A percentile compares a stretch with the other conserved stretches of the same genome.
Evolutionary conservation across 2,113 vertebrate genomes (phyloP).

Genomic region (Megaleporinus macrocephalus): DNA sequence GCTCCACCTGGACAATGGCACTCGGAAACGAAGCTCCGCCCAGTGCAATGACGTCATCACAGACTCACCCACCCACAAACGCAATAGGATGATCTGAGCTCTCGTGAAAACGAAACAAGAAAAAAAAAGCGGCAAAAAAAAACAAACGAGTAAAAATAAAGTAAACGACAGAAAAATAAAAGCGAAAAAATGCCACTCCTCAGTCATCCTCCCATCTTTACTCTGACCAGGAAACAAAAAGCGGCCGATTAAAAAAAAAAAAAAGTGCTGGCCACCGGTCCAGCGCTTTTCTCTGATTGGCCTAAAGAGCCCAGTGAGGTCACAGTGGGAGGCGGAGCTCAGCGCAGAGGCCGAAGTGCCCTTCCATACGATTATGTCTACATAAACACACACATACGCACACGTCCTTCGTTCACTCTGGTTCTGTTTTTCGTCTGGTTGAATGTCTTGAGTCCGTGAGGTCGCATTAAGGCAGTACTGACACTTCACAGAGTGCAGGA

Average conservation of each 20-base stretch:
- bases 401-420: constrained; percentile 35
- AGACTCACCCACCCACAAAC: constrained; percentile 99
- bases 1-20: constrained; percentile 98
- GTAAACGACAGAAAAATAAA: constrained; percentile 62
- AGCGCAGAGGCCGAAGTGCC: constrained; percentile 50
- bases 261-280: constrained; percentile 28
- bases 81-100: constrained; percentile 99
- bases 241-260: constrained; percentile 67
- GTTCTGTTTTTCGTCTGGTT: constrained; percentile 23
- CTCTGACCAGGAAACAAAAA: constrained; percentile 79
- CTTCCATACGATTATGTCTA: constrained; percentile 44
- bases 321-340: constrained; percentile 45
- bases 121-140: not conserved
- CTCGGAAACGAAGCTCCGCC: constrained; percentile 96
- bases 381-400: constrained; percentile 39
- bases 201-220: constrained; percentile 80
- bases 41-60: constrained; percentile 98
- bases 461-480: constrained; percentile 9
- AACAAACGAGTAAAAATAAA: constrained; percentile 53
- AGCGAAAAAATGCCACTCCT: constrained; percentile 79
- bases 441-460: not conserved
- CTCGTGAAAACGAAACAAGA: constrained; percentile 62
- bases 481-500: constrained; percentile 14
- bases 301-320: constrained; percentile 39
- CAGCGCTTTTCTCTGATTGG: constrained; percentile 52